phyloP scores from a whole-genome alignment of 2,113 vertebrate genomes.

The Callaeas wilsoni region DNA sequence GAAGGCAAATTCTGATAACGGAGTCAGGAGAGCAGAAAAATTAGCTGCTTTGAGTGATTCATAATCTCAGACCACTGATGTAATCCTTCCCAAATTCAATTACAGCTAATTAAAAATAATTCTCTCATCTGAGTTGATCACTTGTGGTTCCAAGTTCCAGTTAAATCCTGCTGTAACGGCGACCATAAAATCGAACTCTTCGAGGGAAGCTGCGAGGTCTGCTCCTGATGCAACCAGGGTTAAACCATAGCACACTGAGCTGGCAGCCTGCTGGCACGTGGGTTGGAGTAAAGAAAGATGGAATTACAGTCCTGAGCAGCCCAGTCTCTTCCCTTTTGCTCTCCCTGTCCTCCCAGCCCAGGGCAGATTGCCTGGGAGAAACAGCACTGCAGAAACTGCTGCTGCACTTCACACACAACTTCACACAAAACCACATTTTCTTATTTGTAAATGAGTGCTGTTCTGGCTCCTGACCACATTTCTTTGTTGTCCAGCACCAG shows the following conservation, averaged over 20 bases:
- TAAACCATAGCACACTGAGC: background rate
- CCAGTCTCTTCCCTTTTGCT: background rate
- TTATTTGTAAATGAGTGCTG: background rate
- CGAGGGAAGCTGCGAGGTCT: background rate
- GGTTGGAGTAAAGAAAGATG: background rate
- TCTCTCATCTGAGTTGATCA: background rate
- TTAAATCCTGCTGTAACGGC: background rate
- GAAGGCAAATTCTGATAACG: background rate
- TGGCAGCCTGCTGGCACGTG: background rate
- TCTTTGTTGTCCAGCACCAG: background rate
- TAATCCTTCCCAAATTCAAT: conserved; percentile 30
- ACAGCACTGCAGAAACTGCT: background rate
- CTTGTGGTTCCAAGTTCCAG: background rate
- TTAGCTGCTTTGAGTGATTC: background rate
- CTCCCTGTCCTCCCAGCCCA: background rate
- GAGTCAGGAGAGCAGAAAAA: background rate
- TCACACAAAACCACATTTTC: background rate
- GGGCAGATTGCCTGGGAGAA: background rate
- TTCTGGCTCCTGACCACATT: background rate
- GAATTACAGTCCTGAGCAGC: background rate
- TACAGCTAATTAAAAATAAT: conserved; percentile 42
- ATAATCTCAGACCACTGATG: background rate
- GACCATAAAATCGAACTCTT: background rate
- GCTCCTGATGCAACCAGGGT: background rate
- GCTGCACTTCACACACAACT: background rate